Evolutionary conservation across 2,113 vertebrate genomes (phyloP).

Genomic region (Crotalus tigris): DNA sequence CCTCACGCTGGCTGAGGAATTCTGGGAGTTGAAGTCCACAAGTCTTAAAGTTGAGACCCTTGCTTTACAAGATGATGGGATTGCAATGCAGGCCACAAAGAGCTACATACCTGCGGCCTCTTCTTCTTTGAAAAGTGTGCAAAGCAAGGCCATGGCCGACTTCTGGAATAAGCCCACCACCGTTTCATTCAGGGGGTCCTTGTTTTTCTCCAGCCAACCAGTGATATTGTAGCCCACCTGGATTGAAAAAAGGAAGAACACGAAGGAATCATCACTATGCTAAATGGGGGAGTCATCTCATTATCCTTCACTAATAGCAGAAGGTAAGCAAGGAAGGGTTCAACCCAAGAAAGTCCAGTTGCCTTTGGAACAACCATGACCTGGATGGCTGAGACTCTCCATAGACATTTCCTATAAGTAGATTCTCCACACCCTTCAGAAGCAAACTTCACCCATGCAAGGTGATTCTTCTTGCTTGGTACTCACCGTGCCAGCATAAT

Average conservation of each 20-base stretch:
- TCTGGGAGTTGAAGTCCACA: neutral
- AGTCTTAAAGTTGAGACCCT: neutral
- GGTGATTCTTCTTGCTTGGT: neutral
- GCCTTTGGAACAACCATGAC: neutral
- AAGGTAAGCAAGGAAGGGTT: neutral
- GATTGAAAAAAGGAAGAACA: neutral
- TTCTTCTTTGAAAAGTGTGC: slow-evolving; percentile 54
- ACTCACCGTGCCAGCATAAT: slow-evolving; percentile 23
- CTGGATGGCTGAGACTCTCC: neutral
- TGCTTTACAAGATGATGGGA: neutral
- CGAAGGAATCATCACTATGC: neutral
- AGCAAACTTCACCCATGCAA: neutral
- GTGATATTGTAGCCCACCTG: slow-evolving; percentile 49
- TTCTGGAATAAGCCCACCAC: slow-evolving; percentile 56
- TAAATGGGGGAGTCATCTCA: neutral
- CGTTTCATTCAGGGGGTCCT: slow-evolving; percentile 52
- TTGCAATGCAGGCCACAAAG: neutral
- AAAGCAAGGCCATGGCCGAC: neutral
- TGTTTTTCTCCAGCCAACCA: slow-evolving; percentile 56
- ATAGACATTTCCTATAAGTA: neutral
- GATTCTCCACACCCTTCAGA: neutral
- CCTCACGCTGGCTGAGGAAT: too few species aligned
- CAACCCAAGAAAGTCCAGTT: neutral
- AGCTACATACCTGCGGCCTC: slow-evolving; percentile 37
- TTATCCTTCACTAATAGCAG: neutral